Evolutionary conservation across 2,888 invertebrate genomes (phyloP), one percentile per base, ranked within the genome.

Genomic region (Hermaeophaga mercurialis): DNA sequence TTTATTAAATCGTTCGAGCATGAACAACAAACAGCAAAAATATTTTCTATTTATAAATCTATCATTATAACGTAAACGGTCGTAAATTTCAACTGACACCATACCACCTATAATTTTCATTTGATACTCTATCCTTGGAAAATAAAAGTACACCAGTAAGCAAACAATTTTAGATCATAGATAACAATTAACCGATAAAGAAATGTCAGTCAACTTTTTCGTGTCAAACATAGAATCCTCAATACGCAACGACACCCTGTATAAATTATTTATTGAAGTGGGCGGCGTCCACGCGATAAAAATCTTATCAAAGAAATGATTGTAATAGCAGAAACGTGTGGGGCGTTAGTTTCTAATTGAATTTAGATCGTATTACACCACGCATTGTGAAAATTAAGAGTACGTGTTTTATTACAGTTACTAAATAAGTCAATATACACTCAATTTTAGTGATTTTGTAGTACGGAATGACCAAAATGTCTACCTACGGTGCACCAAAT

Each of bases 1-100:
- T n/a, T 15, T n/a, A 38, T 38, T 38, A 38, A 18, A 6, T 38
- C 38, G 12, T 17, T 38, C 15, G 12, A 38, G 38, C 38, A 18
- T 38, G 14, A 18, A 38, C 14, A 38, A 38, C 17, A 38, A 38
- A 38, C 15, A n/a, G 15, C n/a, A 38, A 38, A 38, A 38, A 34
- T 14, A n/a, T 28, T 28, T 28, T 38, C 38, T 38, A 38, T 38
- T 38, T 38, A 38, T 38, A 38, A 38, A 34, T 15, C 2, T n/a
- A n/a, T 38, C 7, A 38, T 38, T n/a, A 38, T 15, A 18, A 6
- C 3, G 38, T 18, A 18, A 4, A 9, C 38, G 12, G 17, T 38
- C n/a, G 17, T 17, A 38, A 15, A 18, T 7, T 12, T 15, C 14
- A 38, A 38, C 8, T 38, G 38, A 15, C 15, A 17, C n/a, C n/a